Conservation (phyloP, 2,888 invertebrate genomes). For the Folsomia manolachei region DNA sequence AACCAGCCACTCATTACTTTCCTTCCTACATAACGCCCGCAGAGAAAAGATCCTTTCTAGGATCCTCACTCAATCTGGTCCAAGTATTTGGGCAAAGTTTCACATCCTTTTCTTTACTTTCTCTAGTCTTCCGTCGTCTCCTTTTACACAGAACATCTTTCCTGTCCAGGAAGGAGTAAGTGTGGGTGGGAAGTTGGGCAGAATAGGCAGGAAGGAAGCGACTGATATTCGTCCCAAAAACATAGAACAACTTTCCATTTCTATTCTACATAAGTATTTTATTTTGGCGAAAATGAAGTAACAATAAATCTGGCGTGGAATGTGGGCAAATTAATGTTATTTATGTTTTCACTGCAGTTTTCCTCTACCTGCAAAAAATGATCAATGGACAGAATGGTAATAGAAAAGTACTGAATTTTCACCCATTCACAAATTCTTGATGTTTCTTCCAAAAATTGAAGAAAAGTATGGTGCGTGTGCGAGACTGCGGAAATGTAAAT, state of each 20-base stretch:
- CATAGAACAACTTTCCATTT: neutral
- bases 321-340: too few species aligned
- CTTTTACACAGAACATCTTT: neutral
- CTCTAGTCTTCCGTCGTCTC: neutral
- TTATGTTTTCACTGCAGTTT: too few species aligned
- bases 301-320: too few species aligned
- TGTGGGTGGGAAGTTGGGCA: neutral
- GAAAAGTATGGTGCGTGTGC: neutral
- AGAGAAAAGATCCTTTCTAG: too few species aligned
- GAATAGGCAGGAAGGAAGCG: neutral
- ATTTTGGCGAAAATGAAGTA: too few species aligned
- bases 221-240: neutral
- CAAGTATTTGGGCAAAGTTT: neutral
- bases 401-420: too few species aligned
- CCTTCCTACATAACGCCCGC: neutral
- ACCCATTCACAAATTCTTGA: too few species aligned
- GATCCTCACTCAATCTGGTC: too few species aligned
- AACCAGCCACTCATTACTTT: neutral
- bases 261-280: too few species aligned
- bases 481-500: neutral
- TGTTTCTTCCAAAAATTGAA: neutral
- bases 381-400: too few species aligned
- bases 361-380: too few species aligned
- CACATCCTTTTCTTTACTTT: neutral
- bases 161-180: neutral